phyloP scores from a whole-genome alignment of 2,113 vertebrate species.

The Callaeas wilsoni region DNA sequence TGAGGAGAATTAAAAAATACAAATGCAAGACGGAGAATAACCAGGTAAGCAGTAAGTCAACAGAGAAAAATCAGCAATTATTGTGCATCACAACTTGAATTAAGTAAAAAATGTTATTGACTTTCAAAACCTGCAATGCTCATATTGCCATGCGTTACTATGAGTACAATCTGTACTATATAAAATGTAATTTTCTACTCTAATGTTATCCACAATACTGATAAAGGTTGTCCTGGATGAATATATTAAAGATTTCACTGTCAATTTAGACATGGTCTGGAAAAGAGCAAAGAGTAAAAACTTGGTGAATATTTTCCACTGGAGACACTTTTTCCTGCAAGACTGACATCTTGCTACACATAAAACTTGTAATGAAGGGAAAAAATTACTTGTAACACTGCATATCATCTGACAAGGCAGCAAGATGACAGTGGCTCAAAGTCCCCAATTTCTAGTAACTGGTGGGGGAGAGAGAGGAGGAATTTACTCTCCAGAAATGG shows the following conservation, averaged over 20 bases:
- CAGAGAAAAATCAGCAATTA: background rate
- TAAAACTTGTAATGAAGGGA: background rate
- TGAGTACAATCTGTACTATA: background rate
- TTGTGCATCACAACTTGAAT: background rate
- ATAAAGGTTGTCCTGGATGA: background rate
- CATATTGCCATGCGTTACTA: background rate
- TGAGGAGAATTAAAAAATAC: background rate
- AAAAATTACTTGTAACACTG: background rate
- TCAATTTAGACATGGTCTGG: background rate
- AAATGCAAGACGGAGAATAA: background rate
- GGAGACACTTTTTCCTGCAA: background rate
- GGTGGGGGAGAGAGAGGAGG: background rate
- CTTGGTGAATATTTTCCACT: background rate
- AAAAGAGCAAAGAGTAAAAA: background rate
- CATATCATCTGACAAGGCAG: background rate
- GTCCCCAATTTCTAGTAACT: background rate
- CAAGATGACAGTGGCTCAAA: background rate
- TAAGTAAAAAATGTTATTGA: background rate
- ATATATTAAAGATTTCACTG: background rate
- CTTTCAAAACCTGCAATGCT: background rate
- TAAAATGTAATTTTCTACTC: background rate
- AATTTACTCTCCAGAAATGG: background rate
- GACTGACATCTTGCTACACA: rapidly evolving
- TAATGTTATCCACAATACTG: background rate
- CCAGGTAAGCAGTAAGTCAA: background rate